Percentiles rank a stretch among this genome's conserved stretches.
Evolutionary conservation across 2,888 invertebrate genomes (phyloP).

Genomic region (Hoplodrina blanda): DNA sequence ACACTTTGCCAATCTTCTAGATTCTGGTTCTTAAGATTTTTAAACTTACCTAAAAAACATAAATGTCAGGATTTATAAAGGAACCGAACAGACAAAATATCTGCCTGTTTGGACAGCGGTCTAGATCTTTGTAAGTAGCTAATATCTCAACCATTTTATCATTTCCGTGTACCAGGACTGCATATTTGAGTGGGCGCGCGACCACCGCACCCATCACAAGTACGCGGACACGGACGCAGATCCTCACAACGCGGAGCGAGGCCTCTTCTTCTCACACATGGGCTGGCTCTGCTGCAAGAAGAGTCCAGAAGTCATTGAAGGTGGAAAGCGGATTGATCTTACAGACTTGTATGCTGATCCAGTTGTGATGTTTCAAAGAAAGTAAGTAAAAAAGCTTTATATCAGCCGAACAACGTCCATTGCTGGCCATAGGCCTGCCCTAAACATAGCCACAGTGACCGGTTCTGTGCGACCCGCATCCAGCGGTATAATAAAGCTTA

Average conservation of each 20-base stretch:
- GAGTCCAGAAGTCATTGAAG: conserved; percentile 95
- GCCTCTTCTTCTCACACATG: conserved; percentile 98
- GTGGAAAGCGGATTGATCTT: conserved; percentile 95
- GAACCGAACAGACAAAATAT: too few species aligned
- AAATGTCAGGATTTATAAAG: too few species aligned
- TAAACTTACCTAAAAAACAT: too few species aligned
- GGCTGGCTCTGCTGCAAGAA: conserved; percentile 97
- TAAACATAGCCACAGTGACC: too few species aligned
- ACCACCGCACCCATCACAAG: conserved; percentile 96
- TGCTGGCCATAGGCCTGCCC: too few species aligned
- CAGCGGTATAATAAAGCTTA: too few species aligned
- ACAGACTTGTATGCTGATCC: conserved; percentile 95
- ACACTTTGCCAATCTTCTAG: neutral
- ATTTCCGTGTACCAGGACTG: conserved; percentile 85
- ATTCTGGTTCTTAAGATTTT: too few species aligned
- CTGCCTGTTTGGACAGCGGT: too few species aligned
- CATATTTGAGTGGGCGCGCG: conserved; percentile 93
- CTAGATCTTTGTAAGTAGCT: too few species aligned
- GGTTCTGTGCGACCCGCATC: too few species aligned
- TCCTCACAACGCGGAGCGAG: conserved; percentile 96
- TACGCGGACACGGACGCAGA: conserved; percentile 97
- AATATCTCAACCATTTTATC: neutral
- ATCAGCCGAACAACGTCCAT: too few species aligned
- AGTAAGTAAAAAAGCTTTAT: conserved; percentile 87
- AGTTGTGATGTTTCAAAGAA: conserved; percentile 96